Percentiles rank a stretch among this genome's conserved stretches.
Evolutionary conservation across 2,888 invertebrate genomes (phyloP).

Genomic region (Eudasyphora cyanicolor): DNA sequence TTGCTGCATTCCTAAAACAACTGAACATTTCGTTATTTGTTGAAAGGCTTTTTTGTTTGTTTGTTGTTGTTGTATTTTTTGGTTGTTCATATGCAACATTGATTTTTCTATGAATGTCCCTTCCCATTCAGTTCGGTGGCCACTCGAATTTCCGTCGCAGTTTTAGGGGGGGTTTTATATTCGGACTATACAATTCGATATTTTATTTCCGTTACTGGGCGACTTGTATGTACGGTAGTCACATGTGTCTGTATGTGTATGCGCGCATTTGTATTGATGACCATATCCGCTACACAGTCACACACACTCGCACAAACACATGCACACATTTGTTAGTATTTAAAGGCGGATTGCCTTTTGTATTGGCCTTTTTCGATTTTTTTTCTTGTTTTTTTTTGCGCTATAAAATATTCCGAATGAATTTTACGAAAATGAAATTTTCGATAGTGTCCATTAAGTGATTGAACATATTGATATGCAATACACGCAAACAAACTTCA

Average conservation of each 20-base stretch:
- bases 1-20: not conserved
- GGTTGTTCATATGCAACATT: slow-evolving; percentile 5
- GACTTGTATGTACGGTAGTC: not conserved
- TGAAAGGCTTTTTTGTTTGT: not conserved
- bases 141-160: not conserved
- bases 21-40: not conserved
- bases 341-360: not conserved
- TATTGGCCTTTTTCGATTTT: slow-evolving; percentile 2
- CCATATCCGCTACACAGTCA: too few species aligned
- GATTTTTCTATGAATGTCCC: not conserved
- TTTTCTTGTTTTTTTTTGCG: too few species aligned
- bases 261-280: slow-evolving; percentile 3
- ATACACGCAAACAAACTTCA: not conserved
- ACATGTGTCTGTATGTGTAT: slow-evolving; percentile 19
- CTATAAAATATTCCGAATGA: slow-evolving; percentile 16
- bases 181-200: not conserved
- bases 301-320: too few species aligned
- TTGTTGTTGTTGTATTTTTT: not conserved
- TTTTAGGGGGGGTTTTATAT: not conserved
- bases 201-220: slow-evolving; percentile 4
- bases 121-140: not conserved
- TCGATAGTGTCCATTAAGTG: slow-evolving; percentile 23
- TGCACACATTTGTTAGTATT: not conserved
- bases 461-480: slow-evolving; percentile 30
- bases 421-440: slow-evolving; percentile 20